A percentile compares a stretch with the other conserved stretches of the same genome.
These are phyloP conservation scores for Chaetoderma sp. DNA, from an alignment of 2,888 invertebrate species.

Conservation along the genomic window DNA sequence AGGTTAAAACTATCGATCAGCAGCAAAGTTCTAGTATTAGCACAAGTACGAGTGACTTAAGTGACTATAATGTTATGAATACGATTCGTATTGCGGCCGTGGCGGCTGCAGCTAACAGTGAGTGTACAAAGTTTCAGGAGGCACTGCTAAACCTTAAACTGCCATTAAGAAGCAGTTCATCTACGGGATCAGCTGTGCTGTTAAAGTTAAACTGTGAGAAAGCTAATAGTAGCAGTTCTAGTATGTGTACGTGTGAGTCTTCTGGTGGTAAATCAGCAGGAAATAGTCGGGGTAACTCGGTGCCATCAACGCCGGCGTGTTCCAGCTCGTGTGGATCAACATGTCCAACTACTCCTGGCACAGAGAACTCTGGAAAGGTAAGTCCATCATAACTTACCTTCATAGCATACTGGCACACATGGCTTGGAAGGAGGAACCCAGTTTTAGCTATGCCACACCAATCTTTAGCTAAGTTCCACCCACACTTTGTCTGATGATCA, in stretches of 20 bases:
- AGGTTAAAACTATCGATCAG: slow-evolving; percentile 37
- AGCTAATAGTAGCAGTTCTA: neutral
- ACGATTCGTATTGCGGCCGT: no score
- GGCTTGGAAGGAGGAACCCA: no score
- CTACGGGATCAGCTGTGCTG: slow-evolving; percentile 18
- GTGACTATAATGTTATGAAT: slow-evolving; percentile 61
- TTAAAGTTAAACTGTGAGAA: slow-evolving; percentile 3
- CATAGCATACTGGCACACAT: neutral
- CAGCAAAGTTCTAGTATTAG: slow-evolving; percentile 56
- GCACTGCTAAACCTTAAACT: neutral
- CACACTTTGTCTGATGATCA: no score
- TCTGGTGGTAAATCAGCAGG: neutral
- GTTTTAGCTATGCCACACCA: no score
- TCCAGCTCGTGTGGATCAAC: slow-evolving; percentile 74
- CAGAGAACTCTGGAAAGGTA: slow-evolving; percentile 56
- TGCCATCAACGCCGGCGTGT: slow-evolving; percentile 70
- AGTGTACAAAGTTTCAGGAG: slow-evolving; percentile 2
- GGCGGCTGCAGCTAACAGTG: neutral
- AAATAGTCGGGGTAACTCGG: no score
- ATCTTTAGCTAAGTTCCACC: no score
- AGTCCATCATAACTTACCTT: neutral
- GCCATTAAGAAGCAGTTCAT: neutral
- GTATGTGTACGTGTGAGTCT: neutral
- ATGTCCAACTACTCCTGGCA: slow-evolving; percentile 75
- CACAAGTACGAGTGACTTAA: slow-evolving; percentile 67